phyloP scores from a whole-genome alignment of 1,140 invertebrate species.

The Limonius californicus region DNA sequence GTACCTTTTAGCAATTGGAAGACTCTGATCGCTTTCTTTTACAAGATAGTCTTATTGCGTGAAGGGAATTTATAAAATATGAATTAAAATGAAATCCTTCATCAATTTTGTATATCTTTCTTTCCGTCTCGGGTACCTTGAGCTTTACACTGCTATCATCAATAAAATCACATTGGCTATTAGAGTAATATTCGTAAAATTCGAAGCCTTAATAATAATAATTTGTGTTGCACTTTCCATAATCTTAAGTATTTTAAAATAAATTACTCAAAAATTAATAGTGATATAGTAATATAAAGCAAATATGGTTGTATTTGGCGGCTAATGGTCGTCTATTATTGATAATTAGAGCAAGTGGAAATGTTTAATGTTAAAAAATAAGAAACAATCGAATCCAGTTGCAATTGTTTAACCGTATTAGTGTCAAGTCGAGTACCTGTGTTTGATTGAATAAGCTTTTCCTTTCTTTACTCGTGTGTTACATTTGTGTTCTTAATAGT shows the following conservation, averaged over 20 bases:
- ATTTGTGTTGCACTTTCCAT: conserved; percentile 70
- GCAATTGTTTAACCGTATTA: no score
- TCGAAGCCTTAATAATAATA: conserved; percentile 78
- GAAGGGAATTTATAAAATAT: conserved; percentile 71
- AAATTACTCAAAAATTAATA: not conserved
- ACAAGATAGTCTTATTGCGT: conserved; percentile 71
- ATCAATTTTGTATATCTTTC: conserved; percentile 63
- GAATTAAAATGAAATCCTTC: conserved; percentile 65
- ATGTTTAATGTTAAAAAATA: no score
- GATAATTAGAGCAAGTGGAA: no score
- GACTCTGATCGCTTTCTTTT: conserved; percentile 76
- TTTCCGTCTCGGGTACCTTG: conserved; percentile 56
- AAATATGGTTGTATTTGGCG: no score
- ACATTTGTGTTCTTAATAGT: no score
- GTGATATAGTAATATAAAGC: no score
- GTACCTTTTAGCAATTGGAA: conserved; percentile 65
- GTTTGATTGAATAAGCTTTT: no score
- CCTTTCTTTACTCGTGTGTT: no score
- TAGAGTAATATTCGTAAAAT: conserved; percentile 81
- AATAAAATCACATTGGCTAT: conserved; percentile 80
- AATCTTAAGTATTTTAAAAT: conserved; percentile 50
- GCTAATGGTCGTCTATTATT: no score
- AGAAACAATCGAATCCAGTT: no score
- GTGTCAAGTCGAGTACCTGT: no score
- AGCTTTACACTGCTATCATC: conserved; percentile 56